Evolutionary conservation across 1,140 invertebrate species (phyloP), one percentile per base, ranked within the genome.

Genomic region (Zaprionus ornatus): DNA sequence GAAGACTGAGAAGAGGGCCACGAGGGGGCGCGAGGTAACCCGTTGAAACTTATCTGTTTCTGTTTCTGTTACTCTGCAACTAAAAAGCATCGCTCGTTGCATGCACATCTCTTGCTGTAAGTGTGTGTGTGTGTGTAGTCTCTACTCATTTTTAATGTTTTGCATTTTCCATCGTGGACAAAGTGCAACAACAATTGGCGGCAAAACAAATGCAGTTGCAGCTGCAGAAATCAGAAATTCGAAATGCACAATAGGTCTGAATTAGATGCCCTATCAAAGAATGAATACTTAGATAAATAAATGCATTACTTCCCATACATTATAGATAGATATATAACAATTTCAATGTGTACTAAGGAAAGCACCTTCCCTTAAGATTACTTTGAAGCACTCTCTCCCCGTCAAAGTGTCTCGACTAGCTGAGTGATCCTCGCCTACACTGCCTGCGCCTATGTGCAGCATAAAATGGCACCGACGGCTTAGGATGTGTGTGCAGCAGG

Each of bases 141-240:
- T 72, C 29, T 19, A 71, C 66, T 65, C 40, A 65, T 57, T 73
- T 66, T 67, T 60, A 67, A 67, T 67, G 63, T 32, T 67, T 73
- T 54, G 45, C 48, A 12, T 37, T 73, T 60, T 29, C 23, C 70
- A 25, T 32, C 32, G 57, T 59, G 55, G 45, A 35, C 42, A 54
- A 55, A 70, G 21, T 62, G 67, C 42, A 69, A 61, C 66, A 50
- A 68, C 66, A 68, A 68, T 68, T 60, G 66, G 59, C 37, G 45
- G 35, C 19, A 61, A 52, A 78, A 68, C 59, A 68, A 54, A 50
- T 45, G 40, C 40, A 45, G 40, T n/a, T 42, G 40, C 65, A 4
- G 42, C 60, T 48, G 25, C 42, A 62, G 29, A 25, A 37, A 32
- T 25, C 17, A 56, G 32, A 40, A 65, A 57, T 35, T 25, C 21